phyloP scores from a whole-genome alignment of 2,113 vertebrate genomes.

The Aplodontia rufa region DNA sequence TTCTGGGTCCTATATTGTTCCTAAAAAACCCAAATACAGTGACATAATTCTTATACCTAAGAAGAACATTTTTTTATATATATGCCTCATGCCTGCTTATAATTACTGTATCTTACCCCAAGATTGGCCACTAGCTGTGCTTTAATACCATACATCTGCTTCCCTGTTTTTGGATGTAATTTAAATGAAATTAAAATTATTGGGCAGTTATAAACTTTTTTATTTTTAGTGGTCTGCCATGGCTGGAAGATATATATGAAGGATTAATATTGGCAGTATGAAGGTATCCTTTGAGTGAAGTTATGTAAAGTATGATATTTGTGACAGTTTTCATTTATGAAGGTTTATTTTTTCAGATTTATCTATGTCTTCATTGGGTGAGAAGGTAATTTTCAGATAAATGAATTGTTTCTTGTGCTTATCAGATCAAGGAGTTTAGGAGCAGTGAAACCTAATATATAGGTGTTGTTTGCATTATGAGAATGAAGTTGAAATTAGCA shows the following conservation, averaged over 20 bases:
- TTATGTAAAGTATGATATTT: background rate
- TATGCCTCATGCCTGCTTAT: background rate
- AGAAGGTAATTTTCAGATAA: conserved; percentile 16
- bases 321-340: background rate
- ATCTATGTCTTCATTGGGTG: conserved; percentile 16
- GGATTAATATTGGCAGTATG: background rate
- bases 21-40: too few relatives aligned
- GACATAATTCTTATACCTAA: too few relatives aligned
- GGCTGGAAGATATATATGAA: background rate
- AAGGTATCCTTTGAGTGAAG: conserved; percentile 34
- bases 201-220: background rate
- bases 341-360: background rate
- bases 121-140: background rate
- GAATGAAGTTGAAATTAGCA: background rate
- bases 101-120: background rate
- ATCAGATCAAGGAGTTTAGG: background rate
- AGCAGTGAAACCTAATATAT: background rate
- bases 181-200: background rate
- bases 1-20: too few relatives aligned
- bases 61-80: too few relatives aligned
- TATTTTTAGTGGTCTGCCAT: background rate
- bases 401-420: background rate
- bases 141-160: background rate
- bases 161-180: conserved; percentile 9
- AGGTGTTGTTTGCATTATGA: conserved; percentile 28